Conservation (phyloP, 2,888 invertebrate species). For the Cryptophagus acutangulus region DNA sequence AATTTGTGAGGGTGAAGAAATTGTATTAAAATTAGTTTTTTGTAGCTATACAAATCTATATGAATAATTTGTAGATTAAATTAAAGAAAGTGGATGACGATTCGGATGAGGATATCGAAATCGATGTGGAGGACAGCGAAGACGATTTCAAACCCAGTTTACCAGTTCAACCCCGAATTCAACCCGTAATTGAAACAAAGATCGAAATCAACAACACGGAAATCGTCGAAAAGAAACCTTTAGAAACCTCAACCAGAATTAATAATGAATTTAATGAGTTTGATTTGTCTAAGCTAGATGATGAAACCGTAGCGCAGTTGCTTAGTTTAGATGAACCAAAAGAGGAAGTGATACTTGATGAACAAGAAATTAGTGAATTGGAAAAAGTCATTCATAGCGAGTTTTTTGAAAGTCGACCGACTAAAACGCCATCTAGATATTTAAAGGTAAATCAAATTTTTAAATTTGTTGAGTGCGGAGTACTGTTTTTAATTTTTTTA, state of each 20-base stretch:
- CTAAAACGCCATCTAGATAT: constrained; percentile 56
- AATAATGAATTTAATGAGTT: too few relatives aligned
- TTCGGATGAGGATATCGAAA: constrained; percentile 52
- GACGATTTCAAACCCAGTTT: constrained; percentile 29
- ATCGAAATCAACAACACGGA: constrained; percentile 6
- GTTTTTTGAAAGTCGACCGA: constrained; percentile 53
- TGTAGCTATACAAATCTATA: not conserved
- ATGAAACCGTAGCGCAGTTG: constrained; percentile 31
- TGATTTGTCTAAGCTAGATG: constrained; percentile 28
- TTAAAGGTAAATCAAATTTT: constrained; percentile 50
- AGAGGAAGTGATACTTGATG: constrained; percentile 45
- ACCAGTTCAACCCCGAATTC: not conserved
- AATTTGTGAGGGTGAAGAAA: constrained; percentile 54
- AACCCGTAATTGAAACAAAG: not conserved
- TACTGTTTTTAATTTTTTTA: constrained; percentile 7
- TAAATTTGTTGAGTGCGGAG: too few relatives aligned
- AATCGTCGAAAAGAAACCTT: constrained; percentile 4
- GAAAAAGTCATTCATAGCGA: constrained; percentile 54
- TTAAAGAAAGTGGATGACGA: constrained; percentile 39
- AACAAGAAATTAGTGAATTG: constrained; percentile 48
- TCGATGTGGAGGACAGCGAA: constrained; percentile 56
- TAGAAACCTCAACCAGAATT: not conserved
- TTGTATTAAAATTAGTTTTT: too few relatives aligned
- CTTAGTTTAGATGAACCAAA: constrained; percentile 48
- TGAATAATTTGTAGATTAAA: constrained; percentile 37